Evolutionary conservation across 2,113 vertebrate species (phyloP).

Genomic region (Herpailurus yagouaroundi): DNA sequence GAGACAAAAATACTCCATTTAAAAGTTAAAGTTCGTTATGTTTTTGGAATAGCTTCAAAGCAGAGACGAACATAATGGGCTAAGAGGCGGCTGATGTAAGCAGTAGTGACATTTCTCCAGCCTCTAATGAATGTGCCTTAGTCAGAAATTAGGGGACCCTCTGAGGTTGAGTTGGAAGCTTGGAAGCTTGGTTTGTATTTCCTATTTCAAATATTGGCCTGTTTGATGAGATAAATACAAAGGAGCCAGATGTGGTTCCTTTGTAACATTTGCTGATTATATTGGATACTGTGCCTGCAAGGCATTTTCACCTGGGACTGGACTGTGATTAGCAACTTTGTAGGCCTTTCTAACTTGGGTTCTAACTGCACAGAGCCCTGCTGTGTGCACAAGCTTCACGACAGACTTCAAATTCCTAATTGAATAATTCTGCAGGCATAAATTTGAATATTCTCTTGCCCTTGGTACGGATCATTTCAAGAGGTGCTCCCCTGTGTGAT

Average conservation of each 20-base stretch:
- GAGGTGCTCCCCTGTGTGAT: not conserved
- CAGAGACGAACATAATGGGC: not conserved
- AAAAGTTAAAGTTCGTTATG: not conserved
- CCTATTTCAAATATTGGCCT: not conserved
- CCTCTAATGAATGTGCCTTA: not conserved
- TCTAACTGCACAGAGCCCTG: not conserved
- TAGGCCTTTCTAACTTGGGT: not conserved
- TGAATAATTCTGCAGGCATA: not conserved
- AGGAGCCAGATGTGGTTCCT: not conserved
- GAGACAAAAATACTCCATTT: not conserved
- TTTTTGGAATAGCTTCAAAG: not conserved
- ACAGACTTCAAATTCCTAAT: not conserved
- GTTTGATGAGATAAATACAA: not conserved
- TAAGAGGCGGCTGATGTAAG: not conserved
- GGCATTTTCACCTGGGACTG: not conserved
- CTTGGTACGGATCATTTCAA: not conserved
- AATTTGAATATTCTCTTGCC: not conserved
- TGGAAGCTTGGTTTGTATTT: not conserved
- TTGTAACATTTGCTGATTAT: not conserved
- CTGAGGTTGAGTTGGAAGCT: not conserved
- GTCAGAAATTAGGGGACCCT: not conserved
- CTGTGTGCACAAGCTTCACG: not conserved
- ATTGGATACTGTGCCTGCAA: not conserved
- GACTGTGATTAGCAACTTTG: not conserved
- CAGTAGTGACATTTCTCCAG: not conserved